These are phyloP conservation scores for Theropithecus gelada DNA, from an alignment of 2,113 vertebrate species.

Conservation along the genomic window DNA sequence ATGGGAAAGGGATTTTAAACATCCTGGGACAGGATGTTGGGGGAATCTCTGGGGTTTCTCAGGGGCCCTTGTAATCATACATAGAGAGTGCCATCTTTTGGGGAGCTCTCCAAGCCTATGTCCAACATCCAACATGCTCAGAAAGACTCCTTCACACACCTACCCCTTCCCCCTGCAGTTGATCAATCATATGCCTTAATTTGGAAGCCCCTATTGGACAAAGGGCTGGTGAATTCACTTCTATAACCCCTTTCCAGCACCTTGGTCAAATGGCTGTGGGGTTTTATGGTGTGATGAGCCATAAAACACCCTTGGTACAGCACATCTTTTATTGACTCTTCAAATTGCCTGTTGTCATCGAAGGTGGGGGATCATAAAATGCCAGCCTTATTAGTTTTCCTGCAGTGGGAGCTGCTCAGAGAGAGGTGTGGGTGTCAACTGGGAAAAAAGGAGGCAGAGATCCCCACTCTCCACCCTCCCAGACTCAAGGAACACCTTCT, in stretches of 20 bases:
- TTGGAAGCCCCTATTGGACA: neutral
- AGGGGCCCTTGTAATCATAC: neutral
- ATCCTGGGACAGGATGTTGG: neutral
- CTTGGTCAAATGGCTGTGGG: constrained; percentile 72
- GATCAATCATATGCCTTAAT: neutral
- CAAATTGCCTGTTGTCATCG: constrained; percentile 80
- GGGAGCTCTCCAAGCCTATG: neutral
- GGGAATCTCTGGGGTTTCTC: neutral
- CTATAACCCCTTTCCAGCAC: constrained; percentile 66
- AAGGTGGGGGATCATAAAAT: constrained; percentile 80
- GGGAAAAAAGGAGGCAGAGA: neutral
- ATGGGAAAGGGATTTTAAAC: constrained; percentile 13
- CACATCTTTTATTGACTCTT: constrained; percentile 84
- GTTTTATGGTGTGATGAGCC: constrained; percentile 81
- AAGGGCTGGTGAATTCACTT: constrained; percentile 62
- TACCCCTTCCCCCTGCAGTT: neutral
- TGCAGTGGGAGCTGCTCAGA: neutral
- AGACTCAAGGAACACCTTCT: neutral
- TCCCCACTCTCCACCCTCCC: too few species aligned
- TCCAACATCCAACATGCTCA: neutral
- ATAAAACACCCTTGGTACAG: constrained; percentile 77
- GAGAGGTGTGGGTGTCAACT: neutral
- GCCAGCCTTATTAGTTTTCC: constrained; percentile 77
- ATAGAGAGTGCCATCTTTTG: neutral
- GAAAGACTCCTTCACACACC: neutral